These are phyloP conservation scores for Illadopsis cleaveri DNA, from an alignment of 2,113 vertebrate genomes.

Conservation along the genomic window DNA sequence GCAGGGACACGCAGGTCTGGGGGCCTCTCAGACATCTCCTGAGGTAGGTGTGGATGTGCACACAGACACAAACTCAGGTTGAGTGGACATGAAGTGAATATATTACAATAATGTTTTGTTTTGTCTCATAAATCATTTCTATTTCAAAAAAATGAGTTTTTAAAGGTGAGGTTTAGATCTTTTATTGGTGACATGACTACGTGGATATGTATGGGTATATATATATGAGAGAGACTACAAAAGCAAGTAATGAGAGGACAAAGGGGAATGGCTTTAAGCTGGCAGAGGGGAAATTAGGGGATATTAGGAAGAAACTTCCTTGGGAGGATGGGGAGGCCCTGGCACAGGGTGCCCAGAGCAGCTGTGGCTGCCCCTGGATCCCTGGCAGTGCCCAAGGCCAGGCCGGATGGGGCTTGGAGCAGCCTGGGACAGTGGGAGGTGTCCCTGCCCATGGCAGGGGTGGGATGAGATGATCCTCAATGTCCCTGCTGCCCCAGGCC, in stretches of 20 bases:
- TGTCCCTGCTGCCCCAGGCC: not conserved
- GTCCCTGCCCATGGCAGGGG: not conserved
- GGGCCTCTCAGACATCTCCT: not conserved
- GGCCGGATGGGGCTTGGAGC: not conserved
- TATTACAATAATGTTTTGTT: not conserved
- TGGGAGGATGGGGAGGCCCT: not conserved
- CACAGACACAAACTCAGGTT: not conserved
- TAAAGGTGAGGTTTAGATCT: not conserved
- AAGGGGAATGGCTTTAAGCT: not conserved
- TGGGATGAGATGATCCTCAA: not conserved
- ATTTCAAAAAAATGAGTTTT: not conserved
- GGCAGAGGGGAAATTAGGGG: not conserved
- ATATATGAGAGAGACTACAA: not conserved
- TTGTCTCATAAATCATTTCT: not conserved
- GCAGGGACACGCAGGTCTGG: not conserved
- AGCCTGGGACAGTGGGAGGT: accelerated
- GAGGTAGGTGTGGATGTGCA: too few species aligned
- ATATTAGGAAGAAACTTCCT: not conserved
- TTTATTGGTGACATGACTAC: not conserved
- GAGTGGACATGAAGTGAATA: not conserved
- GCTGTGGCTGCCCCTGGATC: not conserved
- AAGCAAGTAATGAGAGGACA: not conserved
- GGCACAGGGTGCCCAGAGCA: not conserved
- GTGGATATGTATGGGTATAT: not conserved
- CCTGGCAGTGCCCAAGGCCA: not conserved